Evolutionary conservation across 2,113 vertebrate species (phyloP).

Genomic region (Monopterus albus): DNA sequence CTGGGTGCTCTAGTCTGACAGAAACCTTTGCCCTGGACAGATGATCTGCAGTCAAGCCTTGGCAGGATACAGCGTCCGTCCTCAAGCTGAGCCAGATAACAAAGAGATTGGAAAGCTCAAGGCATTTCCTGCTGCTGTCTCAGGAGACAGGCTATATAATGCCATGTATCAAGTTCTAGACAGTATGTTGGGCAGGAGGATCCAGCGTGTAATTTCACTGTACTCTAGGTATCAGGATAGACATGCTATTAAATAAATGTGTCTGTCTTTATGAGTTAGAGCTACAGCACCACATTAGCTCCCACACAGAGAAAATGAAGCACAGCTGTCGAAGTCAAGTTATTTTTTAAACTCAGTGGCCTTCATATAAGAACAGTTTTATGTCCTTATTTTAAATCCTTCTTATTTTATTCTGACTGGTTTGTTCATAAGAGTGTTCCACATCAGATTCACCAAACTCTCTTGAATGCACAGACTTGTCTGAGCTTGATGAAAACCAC

Average conservation of each 20-base stretch:
- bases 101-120: slow-evolving; percentile 76
- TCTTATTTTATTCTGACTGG: not conserved
- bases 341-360: slow-evolving; percentile 9
- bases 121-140: slow-evolving; percentile 80
- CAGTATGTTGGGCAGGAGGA: slow-evolving; percentile 31
- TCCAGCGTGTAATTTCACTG: slow-evolving; percentile 41
- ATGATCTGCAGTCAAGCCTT: slow-evolving; percentile 33
- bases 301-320: slow-evolving; percentile 40
- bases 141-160: slow-evolving; percentile 52
- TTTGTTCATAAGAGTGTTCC: not conserved
- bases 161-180: slow-evolving; percentile 44
- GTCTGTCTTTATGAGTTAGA: slow-evolving; percentile 30
- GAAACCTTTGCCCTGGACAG: slow-evolving; percentile 25
- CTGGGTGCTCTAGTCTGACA: slow-evolving; percentile 3
- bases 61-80: slow-evolving; percentile 60
- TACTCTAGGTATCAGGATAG: slow-evolving; percentile 37
- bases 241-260: slow-evolving; percentile 17
- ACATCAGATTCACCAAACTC: too few relatives aligned
- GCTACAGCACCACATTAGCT: not conserved
- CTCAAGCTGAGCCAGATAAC: slow-evolving; percentile 75
- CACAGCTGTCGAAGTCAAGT: slow-evolving; percentile 44
- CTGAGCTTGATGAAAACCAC: not conserved
- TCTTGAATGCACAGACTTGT: not conserved
- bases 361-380: not conserved
- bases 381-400: not conserved